Conservation (phyloP, 2,113 vertebrate genomes). For the Platysternon megacephalum region DNA sequence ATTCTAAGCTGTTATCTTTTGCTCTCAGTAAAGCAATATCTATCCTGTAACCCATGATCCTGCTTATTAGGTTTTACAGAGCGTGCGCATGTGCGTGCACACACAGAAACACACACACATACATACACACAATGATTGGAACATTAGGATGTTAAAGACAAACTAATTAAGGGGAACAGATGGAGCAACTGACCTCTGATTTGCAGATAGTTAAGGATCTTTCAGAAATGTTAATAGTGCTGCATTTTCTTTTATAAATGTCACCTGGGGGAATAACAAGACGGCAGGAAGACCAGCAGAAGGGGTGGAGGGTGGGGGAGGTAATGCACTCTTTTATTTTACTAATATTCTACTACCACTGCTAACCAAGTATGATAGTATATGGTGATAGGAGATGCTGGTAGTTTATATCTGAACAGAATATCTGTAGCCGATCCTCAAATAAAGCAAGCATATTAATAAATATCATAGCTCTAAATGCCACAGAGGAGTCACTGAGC, state of each 20-base stretch:
- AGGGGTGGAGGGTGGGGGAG: neutral
- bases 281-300: conserved; percentile 2
- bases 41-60: neutral
- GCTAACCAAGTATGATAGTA: neutral
- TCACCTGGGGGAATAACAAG: conserved; percentile 27
- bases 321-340: neutral
- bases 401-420: neutral
- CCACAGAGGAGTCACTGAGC: neutral
- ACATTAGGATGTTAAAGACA: conserved; percentile 41
- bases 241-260: conserved; percentile 41
- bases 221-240: conserved; percentile 19
- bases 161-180: conserved; percentile 58
- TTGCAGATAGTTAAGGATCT: conserved; percentile 24
- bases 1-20: neutral
- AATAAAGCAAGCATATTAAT: conserved; percentile 5
- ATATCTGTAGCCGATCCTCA: neutral
- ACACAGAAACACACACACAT: neutral
- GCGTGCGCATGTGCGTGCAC: neutral
- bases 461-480: neutral
- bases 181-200: conserved; percentile 11
- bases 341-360: neutral
- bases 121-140: neutral
- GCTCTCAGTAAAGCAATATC: neutral
- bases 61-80: neutral
- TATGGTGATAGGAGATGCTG: neutral